Evolutionary conservation across 2,113 vertebrate genomes (phyloP), one percentile per base, ranked within the genome.

Genomic region (Laterallus jamaicensis): DNA sequence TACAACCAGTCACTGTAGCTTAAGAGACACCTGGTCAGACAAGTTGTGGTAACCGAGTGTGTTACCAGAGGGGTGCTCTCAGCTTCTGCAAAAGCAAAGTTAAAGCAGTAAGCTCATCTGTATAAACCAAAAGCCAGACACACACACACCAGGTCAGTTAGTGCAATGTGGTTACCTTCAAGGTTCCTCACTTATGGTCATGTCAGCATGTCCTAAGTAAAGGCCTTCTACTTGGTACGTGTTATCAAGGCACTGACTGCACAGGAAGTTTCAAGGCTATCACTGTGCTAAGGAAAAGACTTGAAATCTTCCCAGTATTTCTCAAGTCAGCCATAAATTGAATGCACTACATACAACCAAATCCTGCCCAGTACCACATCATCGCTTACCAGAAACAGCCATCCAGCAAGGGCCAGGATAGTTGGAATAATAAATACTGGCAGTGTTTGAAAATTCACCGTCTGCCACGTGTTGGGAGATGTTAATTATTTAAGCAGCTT

Each of bases 201-300:
- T 59, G 54, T 6, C 71, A 77, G n/a, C 4, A 28, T 1, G 3
- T 3, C 4, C 0, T 20, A 91, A 63, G 31, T 26, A 64, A 92
- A 81, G 19, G 55, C 37, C 22, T 60, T 15, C 18, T 69, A 29
- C 24, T 58, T n/a, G 44, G 35, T 44, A 32, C 11, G 16, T 73
- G 69, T 18, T 22, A 81, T 52, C 54, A 91, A 81, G 94, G 31
- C 6, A 68, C 10, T 15, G 35, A 58, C 44, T 66, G 32, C 44
- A 24, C 0, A 0, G 22, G 42, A 49, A 69, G 35, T 47, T 82
- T 82, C 56, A 89, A 84, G 47, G 47, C 31, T 91, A 32, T 55
- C 49, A 26, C 6, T 60, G n/a, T 0, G 0, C 28, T 52, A 81
- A 68, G 66, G 55, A 74, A 84, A 10, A 7, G 42, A 52, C 32